Evolutionary conservation across 1,140 invertebrate genomes (phyloP).

Genomic region (Druon quercuslanigerum): DNA sequence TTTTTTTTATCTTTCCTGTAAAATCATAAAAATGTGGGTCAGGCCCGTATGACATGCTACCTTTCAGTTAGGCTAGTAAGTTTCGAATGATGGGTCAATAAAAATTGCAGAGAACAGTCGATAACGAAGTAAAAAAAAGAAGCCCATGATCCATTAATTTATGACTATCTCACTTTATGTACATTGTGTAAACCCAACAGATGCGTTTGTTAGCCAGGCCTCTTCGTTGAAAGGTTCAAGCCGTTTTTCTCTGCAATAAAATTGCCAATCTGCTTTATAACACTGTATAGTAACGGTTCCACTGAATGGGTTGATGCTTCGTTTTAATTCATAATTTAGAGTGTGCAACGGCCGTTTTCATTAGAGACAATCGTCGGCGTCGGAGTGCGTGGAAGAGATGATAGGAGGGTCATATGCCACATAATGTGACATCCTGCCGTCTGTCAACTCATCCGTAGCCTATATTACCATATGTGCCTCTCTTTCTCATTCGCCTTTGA

Average conservation of each 20-base stretch:
- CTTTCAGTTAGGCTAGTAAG: background rate
- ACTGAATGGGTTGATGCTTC: background rate
- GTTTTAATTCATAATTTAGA: conserved; percentile 58
- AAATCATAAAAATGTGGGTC: too few relatives aligned
- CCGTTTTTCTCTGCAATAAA: background rate
- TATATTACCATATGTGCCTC: conserved; percentile 59
- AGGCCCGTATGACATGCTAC: too few relatives aligned
- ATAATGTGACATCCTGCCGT: conserved; percentile 70
- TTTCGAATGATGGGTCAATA: conserved; percentile 4
- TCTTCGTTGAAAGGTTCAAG: conserved; percentile 1
- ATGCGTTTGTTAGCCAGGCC: conserved; percentile 14
- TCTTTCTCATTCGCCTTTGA: conserved; percentile 41
- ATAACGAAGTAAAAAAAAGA: background rate
- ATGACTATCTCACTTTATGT: conserved; percentile 12
- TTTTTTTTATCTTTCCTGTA: too few relatives aligned
- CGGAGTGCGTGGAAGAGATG: conserved; percentile 50
- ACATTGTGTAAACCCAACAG: conserved; percentile 16
- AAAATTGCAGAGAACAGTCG: background rate
- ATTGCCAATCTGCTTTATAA: background rate
- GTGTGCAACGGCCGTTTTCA: conserved; percentile 61
- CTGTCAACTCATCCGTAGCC: conserved; percentile 60
- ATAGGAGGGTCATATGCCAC: conserved; percentile 64
- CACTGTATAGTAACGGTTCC: background rate
- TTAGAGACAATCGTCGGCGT: conserved; percentile 58
- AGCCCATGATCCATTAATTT: background rate